These are phyloP conservation scores for Heliconius nattereri DNA, from an alignment of 1,140 invertebrate species.

Conservation along the genomic window DNA sequence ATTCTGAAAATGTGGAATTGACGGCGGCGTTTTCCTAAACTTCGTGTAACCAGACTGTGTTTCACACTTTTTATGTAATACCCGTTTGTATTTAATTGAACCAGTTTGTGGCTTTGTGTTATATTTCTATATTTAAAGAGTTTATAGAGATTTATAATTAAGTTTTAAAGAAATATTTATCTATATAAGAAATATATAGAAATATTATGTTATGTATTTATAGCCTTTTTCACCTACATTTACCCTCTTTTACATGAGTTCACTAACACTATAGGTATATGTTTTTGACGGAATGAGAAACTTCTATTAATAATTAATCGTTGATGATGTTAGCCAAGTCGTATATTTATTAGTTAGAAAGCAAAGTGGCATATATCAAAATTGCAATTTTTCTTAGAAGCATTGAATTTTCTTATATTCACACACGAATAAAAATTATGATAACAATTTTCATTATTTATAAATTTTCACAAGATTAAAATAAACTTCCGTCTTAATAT, in stretches of 20 bases:
- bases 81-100: not conserved
- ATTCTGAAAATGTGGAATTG: not conserved
- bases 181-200: too few relatives aligned
- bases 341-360: not conserved
- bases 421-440: too few relatives aligned
- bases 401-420: too few relatives aligned
- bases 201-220: not conserved
- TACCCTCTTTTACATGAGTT: too few relatives aligned
- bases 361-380: not conserved
- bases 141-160: not conserved
- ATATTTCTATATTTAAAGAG: not conserved
- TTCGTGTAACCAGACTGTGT: slow-evolving; percentile 11
- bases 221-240: too few relatives aligned
- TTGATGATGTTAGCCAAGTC: not conserved
- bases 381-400: not conserved
- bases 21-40: slow-evolving; percentile 46
- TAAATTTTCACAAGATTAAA: not conserved
- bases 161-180: not conserved
- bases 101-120: not conserved
- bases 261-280: too few relatives aligned
- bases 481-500: not conserved
- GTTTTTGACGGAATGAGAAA: not conserved
- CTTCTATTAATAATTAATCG: not conserved
- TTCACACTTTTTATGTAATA: slow-evolving; percentile 20
- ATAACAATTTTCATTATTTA: too few relatives aligned